Evolutionary conservation across 1,140 invertebrate species (phyloP).

Genomic region (Drosophila sulfurigaster): DNA sequence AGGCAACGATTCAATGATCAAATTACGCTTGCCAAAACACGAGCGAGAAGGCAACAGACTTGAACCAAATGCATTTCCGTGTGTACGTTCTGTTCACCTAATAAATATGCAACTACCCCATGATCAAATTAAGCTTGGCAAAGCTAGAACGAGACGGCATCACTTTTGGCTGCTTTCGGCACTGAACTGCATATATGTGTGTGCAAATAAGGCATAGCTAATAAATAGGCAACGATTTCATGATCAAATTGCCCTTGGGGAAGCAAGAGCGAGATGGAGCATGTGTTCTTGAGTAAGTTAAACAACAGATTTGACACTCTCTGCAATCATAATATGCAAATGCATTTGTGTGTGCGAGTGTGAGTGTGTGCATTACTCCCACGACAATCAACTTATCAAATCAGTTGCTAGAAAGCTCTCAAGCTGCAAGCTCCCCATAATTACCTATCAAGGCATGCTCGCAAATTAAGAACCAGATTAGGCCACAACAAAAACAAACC

Average conservation of each 20-base stretch:
- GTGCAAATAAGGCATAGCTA: neutral
- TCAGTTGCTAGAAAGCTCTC: conserved; percentile 30
- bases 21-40: conserved; percentile 8
- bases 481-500: conserved; percentile 8
- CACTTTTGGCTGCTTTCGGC: too few relatives aligned
- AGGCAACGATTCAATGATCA: conserved; percentile 21
- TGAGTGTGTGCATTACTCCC: conserved; percentile 23
- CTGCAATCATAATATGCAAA: neutral
- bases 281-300: too few relatives aligned
- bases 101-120: too few relatives aligned
- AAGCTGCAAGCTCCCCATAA: conserved; percentile 40
- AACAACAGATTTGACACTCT: too few relatives aligned
- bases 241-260: neutral
- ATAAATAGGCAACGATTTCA: conserved; percentile 16
- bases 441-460: conserved; percentile 49
- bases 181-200: neutral
- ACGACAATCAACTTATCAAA: conserved; percentile 45
- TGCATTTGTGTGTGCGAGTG: conserved; percentile 7
- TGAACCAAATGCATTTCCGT: too few relatives aligned
- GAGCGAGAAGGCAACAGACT: conserved; percentile 1
- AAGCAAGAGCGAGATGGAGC: too few relatives aligned
- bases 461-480: conserved; percentile 58
- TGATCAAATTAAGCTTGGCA: too few relatives aligned
- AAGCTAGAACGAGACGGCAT: too few relatives aligned
- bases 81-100: too few relatives aligned